Evolutionary conservation across 1,140 invertebrate genomes (phyloP), one percentile per base, ranked within the genome.

Genomic region (Ostrea denselamellosa): DNA sequence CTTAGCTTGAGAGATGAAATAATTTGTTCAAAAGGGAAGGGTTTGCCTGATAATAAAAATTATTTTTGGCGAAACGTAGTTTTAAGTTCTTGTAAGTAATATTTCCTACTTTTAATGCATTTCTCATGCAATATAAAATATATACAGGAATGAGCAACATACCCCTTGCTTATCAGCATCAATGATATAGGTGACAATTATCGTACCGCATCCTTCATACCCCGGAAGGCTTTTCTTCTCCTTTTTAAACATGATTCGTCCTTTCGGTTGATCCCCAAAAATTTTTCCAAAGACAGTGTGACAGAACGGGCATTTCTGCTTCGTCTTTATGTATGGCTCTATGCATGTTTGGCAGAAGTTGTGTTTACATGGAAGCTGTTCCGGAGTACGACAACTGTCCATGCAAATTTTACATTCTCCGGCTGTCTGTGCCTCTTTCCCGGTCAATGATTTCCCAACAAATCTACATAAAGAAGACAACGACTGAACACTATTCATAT

Each of bases 351-450:
- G 17, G 68, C 88, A 89, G 34, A 87, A 87, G 12, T 19, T 62
- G 65, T 85, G 85, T n/a, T 86, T 68, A 14, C 58, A 25, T 10
- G 25, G 25, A 22, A 89, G 54, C 8, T 19, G 25, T 85, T 65
- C 56, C 54, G 58, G 82, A 62, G 83, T 51, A n/a, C 10, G 56
- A 12, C 86, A 84, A 0, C 12, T 53, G 9, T 87, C 83, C 88
- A 87, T 85, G 51, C 88, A 89, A 17, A 89, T 89, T 10, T 83
- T 56, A 56, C 88, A 89, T 10, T 82, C 65, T 25, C 86, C 83
- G 12, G 51, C 85, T 10, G 51, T 62, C 56, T 62, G 56, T 0
- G 56, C 12, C 17, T 62, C 56, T 62, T 7, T 62, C n/a, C 56
- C 56, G n/a, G 56, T 62, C 17, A 62, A 14, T 19, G n/a, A 7